These are phyloP conservation scores for Pseudomugil tenellus DNA, from an alignment of 2,797 vertebrate genomes.

Conservation along the genomic window DNA sequence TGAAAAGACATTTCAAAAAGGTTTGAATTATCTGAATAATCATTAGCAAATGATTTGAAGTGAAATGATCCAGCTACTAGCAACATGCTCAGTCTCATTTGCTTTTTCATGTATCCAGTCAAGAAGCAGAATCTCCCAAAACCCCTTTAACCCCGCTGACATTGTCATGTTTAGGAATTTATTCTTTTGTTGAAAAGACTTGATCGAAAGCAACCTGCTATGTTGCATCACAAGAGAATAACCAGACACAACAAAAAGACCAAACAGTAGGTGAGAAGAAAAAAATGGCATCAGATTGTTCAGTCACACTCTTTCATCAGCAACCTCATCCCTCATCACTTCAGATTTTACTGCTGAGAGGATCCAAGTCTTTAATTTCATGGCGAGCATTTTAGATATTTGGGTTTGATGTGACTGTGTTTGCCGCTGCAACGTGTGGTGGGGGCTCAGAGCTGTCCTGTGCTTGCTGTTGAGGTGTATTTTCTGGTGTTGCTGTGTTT, in stretches of 20 bases:
- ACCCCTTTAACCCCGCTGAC: not conserved
- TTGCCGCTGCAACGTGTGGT: slow-evolving; percentile 49
- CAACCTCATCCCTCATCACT: slow-evolving; percentile 4
- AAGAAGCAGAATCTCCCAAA: not conserved
- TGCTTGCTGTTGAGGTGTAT: slow-evolving; percentile 25
- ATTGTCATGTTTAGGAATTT: not conserved
- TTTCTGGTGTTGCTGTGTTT: slow-evolving; percentile 14
- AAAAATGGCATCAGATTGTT: slow-evolving; percentile 48
- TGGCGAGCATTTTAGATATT: slow-evolving; percentile 32
- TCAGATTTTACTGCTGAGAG: slow-evolving; percentile 29
- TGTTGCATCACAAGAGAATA: not conserved
- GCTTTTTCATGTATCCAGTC: not conserved
- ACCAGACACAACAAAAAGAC: slow-evolving; percentile 25
- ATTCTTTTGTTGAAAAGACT: not conserved
- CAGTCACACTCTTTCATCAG: slow-evolving; percentile 44
- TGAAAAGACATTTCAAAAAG: not conserved
- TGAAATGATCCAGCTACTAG: not conserved
- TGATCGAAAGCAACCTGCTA: slow-evolving; percentile 4
- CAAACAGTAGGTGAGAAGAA: slow-evolving; percentile 13
- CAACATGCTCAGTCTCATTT: not conserved
- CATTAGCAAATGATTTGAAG: not conserved
- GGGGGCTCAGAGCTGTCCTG: slow-evolving; percentile 66
- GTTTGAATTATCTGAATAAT: slow-evolving; percentile 8
- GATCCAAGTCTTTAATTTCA: slow-evolving; percentile 37
- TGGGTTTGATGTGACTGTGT: slow-evolving; percentile 37